Evolutionary conservation across 2,113 vertebrate species (phyloP), one percentile per base, ranked within the genome.

Genomic region (Suricata suricatta): DNA sequence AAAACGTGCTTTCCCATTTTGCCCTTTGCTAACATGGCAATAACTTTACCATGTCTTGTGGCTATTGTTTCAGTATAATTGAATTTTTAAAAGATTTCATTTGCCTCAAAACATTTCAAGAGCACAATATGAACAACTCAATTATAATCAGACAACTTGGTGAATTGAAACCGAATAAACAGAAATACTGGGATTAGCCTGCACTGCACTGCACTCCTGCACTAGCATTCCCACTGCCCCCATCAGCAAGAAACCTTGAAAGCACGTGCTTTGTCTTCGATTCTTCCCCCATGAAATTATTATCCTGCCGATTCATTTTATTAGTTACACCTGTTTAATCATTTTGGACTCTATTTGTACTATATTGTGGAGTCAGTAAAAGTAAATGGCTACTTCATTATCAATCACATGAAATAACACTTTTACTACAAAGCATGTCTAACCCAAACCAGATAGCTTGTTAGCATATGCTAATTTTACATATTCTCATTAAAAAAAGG

Each of bases 61-160:
- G 47, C 92, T 97, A 96, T 96, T 97, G 95, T 97, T 96, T 97
- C 82, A 85, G 4, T 74, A 72, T 88, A 98, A 98, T 91, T 98
- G 93, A 97, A 86, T 97, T 97, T 95, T 94, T 84, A 91, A 90
- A 95, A 38, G 35, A 97, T 87, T 95, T 98, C 92, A 86, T 84
- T 96, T 96, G 88, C 95, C 81, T 88, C 92, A 89, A 95, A 98
- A 71, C 81, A 95, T 84, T 83, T 97, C 82, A 93, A 95, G 54
- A 63, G 88, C 89, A 90, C 19, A 97, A 68, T n/a, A 92, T 90
- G 79, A 97, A 95, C 95, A 96, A 72, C 90, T 98, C 76, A 5
- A 88, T 81, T 98, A 96, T 89, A 97, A 82, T 96, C 89, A 86
- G 83, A 96, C 93, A 98, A 97, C 54, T 80, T 29, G 7, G 4